Conservation (phyloP, 2,888 invertebrate genomes). For the Myopa testacea region DNA sequence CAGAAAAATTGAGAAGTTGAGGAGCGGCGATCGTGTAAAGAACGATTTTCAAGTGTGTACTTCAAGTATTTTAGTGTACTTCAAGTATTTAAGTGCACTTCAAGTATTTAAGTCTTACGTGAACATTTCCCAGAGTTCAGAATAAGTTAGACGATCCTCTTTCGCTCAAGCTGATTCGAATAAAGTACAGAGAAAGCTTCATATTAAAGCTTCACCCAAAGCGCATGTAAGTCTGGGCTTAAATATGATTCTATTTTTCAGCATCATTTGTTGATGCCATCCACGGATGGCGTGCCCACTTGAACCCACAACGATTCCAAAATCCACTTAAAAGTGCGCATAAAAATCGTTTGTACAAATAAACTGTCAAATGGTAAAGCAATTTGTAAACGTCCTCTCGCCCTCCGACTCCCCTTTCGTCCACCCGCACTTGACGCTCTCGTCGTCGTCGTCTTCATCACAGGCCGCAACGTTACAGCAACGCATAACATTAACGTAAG, state of each 20-base stretch:
- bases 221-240: not conserved
- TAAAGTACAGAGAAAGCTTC: too few relatives aligned
- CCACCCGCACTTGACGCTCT: constrained; percentile 1
- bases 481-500: constrained; percentile 30
- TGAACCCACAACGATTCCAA: constrained; percentile 41
- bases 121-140: too few relatives aligned
- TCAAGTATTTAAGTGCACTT: too few relatives aligned
- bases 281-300: not conserved
- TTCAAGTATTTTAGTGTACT: too few relatives aligned
- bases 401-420: not conserved
- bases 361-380: constrained; percentile 63
- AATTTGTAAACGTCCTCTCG: constrained; percentile 53
- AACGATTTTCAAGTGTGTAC: too few relatives aligned
- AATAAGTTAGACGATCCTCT: too few relatives aligned
- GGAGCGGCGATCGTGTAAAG: too few relatives aligned
- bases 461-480: constrained; percentile 8
- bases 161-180: too few relatives aligned
- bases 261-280: constrained; percentile 56
- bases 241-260: constrained; percentile 38
- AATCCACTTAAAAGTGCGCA: constrained; percentile 44
- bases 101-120: too few relatives aligned
- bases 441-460: constrained; percentile 21
- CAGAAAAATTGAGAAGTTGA: too few relatives aligned
- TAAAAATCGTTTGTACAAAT: constrained; percentile 57
- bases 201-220: too few relatives aligned